These are phyloP conservation scores for Anser brachyrhynchus DNA, from an alignment of 2,113 vertebrate species.

Conservation along the genomic window DNA sequence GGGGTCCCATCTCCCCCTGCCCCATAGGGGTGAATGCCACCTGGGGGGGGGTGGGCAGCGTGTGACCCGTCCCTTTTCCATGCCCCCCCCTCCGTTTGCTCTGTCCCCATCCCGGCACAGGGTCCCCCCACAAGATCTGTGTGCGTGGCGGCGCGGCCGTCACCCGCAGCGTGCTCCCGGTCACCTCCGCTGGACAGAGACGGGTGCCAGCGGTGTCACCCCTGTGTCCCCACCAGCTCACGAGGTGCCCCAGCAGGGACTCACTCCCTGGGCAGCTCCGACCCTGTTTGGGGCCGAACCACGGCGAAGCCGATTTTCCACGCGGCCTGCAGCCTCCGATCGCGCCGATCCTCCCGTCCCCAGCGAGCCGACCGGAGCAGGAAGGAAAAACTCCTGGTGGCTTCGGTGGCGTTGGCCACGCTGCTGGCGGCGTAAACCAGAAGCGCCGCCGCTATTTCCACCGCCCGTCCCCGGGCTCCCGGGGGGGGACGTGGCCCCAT, in stretches of 20 bases:
- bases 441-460: rapidly evolving
- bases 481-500: rapidly evolving
- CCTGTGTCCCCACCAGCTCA: background rate
- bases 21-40: rapidly evolving
- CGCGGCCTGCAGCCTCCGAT: background rate
- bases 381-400: background rate
- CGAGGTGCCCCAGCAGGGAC: background rate
- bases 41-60: rapidly evolving
- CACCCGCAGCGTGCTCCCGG: rapidly evolving
- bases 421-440: background rate
- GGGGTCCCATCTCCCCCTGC: background rate
- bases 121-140: background rate
- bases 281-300: background rate
- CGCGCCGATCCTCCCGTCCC: no score
- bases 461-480: rapidly evolving
- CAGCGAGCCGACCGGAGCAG: no score
- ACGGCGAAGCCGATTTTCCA: background rate
- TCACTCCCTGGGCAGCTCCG: background rate
- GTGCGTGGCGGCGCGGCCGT: no score
- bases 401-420: rapidly evolving
- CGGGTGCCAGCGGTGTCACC: background rate
- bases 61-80: background rate
- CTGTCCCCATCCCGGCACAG: background rate
- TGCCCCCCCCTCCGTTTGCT: background rate
- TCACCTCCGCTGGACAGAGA: background rate